Conservation (phyloP, 1,140 invertebrate species). For the Agrilus planipennis region DNA sequence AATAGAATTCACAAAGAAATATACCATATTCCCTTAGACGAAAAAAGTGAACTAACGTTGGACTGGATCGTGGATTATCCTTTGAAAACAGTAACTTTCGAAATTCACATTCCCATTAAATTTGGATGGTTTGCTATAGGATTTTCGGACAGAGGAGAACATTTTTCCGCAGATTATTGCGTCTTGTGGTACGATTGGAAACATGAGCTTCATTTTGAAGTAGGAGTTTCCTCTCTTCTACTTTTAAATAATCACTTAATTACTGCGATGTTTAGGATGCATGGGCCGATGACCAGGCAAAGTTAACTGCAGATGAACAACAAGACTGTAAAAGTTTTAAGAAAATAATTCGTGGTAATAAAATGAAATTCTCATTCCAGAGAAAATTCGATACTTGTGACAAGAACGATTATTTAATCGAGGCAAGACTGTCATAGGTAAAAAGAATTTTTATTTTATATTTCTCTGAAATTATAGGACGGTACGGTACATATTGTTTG, state of each 20-base stretch:
- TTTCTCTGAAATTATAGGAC: no score
- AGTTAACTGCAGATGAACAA: conserved; percentile 53
- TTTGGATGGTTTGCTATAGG: conserved; percentile 73
- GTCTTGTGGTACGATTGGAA: conserved; percentile 65
- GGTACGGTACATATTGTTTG: conserved; percentile 82
- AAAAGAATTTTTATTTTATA: conserved; percentile 11
- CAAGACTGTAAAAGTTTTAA: conserved; percentile 72
- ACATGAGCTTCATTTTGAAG: conserved; percentile 52
- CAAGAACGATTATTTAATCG: conserved; percentile 73
- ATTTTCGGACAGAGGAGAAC: conserved; percentile 80
- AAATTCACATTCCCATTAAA: conserved; percentile 39
- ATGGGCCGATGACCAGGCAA: conserved; percentile 55
- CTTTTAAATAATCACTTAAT: neutral
- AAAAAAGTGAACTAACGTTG: conserved; percentile 19
- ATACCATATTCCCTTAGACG: conserved; percentile 26
- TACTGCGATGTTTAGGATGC: conserved; percentile 49
- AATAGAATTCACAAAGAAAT: no score
- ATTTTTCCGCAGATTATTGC: conserved; percentile 71
- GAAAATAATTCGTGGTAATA: conserved; percentile 41
- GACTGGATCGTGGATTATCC: conserved; percentile 35
- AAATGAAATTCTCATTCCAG: conserved; percentile 59
- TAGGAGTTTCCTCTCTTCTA: conserved; percentile 29
- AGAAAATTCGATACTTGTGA: conserved; percentile 90
- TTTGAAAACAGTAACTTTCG: conserved; percentile 34
- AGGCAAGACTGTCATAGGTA: conserved; percentile 42